A percentile compares a stretch with the other conserved stretches of the same genome.
phyloP scores from a whole-genome alignment of 1,140 invertebrate genomes.

The Penaeus indicus region DNA sequence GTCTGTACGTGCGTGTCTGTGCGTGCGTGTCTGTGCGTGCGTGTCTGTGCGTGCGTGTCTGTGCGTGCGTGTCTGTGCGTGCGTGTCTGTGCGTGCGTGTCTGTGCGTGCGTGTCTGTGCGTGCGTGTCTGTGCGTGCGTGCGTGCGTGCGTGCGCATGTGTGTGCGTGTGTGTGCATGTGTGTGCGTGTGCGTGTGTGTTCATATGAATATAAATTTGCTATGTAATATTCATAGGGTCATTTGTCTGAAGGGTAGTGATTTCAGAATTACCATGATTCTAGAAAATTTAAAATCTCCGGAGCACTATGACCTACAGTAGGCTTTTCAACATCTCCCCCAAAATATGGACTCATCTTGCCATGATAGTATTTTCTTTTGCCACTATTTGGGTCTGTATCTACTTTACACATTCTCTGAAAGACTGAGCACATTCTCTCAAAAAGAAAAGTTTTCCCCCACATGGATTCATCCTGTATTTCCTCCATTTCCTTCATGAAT shows the following conservation, averaged over 20 bases:
- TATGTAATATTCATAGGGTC: too few species aligned
- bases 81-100: not conserved
- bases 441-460: not conserved
- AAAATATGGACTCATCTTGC: constrained; percentile 25
- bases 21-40: not conserved
- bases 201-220: too few species aligned
- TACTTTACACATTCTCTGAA: constrained; percentile 25
- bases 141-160: not conserved
- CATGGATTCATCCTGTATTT: not conserved
- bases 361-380: constrained; percentile 11
- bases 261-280: not conserved
- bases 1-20: not conserved
- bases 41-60: not conserved
- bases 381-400: not conserved
- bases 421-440: constrained; percentile 27
- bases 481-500: constrained; percentile 29
- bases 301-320: constrained; percentile 7
- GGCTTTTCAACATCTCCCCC: constrained; percentile 9
- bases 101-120: not conserved
- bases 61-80: not conserved
- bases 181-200: too few species aligned
- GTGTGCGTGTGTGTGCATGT: too few species aligned
- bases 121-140: not conserved
- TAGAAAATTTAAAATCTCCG: constrained; percentile 20
- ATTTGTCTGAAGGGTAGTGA: too few species aligned